A percentile compares a stretch with the other conserved stretches of the same genome.
Evolutionary conservation across 2,797 vertebrate genomes (phyloP).

Genomic region (Periparus ater): DNA sequence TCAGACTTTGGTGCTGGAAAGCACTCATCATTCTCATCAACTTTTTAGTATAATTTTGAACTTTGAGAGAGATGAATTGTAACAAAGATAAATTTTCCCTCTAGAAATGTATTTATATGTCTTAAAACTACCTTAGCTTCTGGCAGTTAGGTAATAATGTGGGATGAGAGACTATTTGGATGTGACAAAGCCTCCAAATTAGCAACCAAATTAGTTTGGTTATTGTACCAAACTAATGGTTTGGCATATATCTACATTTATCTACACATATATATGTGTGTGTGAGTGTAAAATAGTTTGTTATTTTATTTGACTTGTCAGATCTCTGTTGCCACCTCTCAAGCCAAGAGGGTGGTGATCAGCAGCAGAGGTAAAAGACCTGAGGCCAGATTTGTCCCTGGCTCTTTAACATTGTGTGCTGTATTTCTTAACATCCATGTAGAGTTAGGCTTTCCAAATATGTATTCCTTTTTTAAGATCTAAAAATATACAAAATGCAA

Average conservation of each 20-base stretch:
- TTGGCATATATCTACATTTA: not conserved
- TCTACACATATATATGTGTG: rapidly evolving
- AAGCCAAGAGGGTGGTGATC: not conserved
- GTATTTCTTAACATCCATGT: not conserved
- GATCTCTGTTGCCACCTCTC: not conserved
- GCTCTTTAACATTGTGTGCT: not conserved
- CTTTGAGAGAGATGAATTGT: not conserved
- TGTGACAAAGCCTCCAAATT: not conserved
- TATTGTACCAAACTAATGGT: not conserved
- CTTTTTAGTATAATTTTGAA: not conserved
- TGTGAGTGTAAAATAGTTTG: not conserved
- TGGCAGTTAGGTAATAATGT: not conserved
- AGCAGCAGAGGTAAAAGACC: not conserved
- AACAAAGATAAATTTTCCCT: not conserved
- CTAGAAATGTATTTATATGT: not conserved
- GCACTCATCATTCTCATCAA: not conserved
- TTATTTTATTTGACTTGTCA: not conserved
- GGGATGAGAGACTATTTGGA: not conserved
- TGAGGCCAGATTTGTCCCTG: not conserved
- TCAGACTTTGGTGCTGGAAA: not conserved
- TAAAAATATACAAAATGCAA: slow-evolving; percentile 10
- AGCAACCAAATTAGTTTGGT: not conserved
- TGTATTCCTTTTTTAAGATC: not conserved
- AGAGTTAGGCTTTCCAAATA: not conserved
- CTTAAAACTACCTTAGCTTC: not conserved